phyloP scores from a whole-genome alignment of 2,113 vertebrate genomes.

The Etheostoma spectabile region DNA sequence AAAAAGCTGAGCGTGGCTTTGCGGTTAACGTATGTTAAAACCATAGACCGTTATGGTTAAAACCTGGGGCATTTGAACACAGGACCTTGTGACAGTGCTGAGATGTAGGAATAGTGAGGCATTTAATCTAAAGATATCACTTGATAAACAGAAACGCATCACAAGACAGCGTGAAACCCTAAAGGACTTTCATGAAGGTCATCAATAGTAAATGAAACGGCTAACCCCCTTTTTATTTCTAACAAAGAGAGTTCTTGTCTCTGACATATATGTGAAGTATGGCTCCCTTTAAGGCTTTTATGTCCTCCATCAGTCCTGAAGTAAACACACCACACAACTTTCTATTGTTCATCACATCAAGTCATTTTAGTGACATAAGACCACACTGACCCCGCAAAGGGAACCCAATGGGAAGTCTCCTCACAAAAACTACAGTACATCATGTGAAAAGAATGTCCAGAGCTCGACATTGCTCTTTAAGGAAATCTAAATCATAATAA shows the following conservation, averaged over 20 bases:
- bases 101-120: not conserved
- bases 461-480: slow-evolving; percentile 2
- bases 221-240: not conserved
- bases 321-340: slow-evolving; percentile 22
- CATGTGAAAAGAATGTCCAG: slow-evolving; percentile 59
- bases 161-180: slow-evolving; percentile 26
- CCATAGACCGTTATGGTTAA: too few relatives aligned
- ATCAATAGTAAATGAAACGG: not conserved
- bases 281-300: slow-evolving; percentile 23
- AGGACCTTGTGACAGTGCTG: slow-evolving; percentile 2
- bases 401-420: slow-evolving; percentile 50
- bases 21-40: not conserved
- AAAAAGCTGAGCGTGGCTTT: not conserved
- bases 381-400: slow-evolving; percentile 42
- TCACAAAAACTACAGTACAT: slow-evolving; percentile 28
- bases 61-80: slow-evolving; percentile 4
- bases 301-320: slow-evolving; percentile 9
- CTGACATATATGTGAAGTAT: slow-evolving; percentile 33
- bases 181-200: not conserved
- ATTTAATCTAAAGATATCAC: not conserved
- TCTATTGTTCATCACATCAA: slow-evolving; percentile 46
- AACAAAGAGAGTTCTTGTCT: slow-evolving; percentile 35
- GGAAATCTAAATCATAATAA: slow-evolving; percentile 15
- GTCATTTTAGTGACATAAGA: slow-evolving; percentile 55
- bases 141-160: slow-evolving; percentile 12